Base-by-base conservation (phyloP, 2,797 vertebrate genomes). In the Malacoctenus gilli region DNA sequence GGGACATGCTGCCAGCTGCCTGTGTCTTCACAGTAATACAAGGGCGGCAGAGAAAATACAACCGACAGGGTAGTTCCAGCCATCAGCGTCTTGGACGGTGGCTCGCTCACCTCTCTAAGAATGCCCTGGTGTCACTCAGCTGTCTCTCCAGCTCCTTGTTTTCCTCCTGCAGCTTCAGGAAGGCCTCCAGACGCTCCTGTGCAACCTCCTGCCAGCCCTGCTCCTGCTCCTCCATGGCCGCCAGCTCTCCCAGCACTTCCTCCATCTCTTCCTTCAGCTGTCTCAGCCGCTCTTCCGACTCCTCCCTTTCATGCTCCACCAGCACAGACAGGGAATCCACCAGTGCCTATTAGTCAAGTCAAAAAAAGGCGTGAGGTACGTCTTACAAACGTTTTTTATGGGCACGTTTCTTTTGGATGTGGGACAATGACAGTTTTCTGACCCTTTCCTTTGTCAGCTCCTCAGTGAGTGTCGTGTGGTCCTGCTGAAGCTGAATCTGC, bases 401-500 rank as follows among this genome's bases (percentile, higher is more conserved):
- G 30, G 11, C 9, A 32, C 10, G 12, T 11, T 32, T 48, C 0
- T 4, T 23, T 6, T 16, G 4, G 4, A 25, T 25, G 4, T 25
- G 4, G 8, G 4, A 8, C 25, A 3, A 6, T 28, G 5, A 28
- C 9, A 9, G 5, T 28, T 9, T 5, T 23, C 3, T 63, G 4
- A 95, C 96, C 92, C 91, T 94, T 56, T 96, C 94, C 77, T 93
- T 90, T 3, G 89, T 83, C 41, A 97, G 79, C 55, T 92, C 89
- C 70, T 82, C 84, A 0, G 59, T 39, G 0, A 89, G 52, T 11
- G 88, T 52, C 11, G 85, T 43, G 5, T 92, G 81, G 53, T 89
- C 88, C 66, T 92, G 85, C 63, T 92, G 85, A 0, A 96, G 78
- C 13, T 90, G 82, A 62, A 91, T 79, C 46, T 58, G 58, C 42